phyloP scores from a whole-genome alignment of 2,113 vertebrate genomes.

The Elachura formosa region DNA sequence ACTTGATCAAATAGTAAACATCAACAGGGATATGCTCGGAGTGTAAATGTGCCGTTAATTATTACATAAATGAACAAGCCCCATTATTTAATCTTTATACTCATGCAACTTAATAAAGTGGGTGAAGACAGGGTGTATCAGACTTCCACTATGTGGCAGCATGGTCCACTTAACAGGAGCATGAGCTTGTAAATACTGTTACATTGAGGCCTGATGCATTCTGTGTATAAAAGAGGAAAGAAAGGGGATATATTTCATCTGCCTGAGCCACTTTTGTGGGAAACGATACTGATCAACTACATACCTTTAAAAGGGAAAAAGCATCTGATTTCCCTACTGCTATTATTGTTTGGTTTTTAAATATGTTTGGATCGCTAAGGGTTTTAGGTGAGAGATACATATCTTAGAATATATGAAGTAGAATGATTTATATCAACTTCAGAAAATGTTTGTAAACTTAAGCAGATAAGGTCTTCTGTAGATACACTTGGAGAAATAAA shows the following conservation, averaged over 20 bases:
- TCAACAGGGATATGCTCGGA: constrained; percentile 74
- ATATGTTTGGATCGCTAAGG: background rate
- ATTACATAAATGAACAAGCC: constrained; percentile 74
- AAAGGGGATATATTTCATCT: constrained; percentile 5
- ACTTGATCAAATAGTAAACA: constrained; percentile 90
- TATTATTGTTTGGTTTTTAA: background rate
- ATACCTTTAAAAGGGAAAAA: background rate
- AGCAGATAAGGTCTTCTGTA: background rate
- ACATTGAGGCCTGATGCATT: background rate
- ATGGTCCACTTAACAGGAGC: constrained; percentile 77
- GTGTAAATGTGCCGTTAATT: constrained; percentile 80
- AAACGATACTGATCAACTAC: background rate
- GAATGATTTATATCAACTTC: background rate
- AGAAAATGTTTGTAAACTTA: background rate
- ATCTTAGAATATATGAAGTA: background rate
- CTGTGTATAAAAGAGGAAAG: background rate
- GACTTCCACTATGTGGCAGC: constrained; percentile 86
- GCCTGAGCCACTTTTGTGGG: background rate
- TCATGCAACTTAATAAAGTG: background rate
- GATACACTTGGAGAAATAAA: background rate
- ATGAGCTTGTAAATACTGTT: background rate
- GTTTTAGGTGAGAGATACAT: background rate
- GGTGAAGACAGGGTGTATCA: background rate
- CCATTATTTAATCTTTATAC: constrained; percentile 66
- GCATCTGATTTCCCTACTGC: background rate